Conservation (phyloP, 92 coral and sea anemone genomes). For the Zoanthus gigantus region DNA sequence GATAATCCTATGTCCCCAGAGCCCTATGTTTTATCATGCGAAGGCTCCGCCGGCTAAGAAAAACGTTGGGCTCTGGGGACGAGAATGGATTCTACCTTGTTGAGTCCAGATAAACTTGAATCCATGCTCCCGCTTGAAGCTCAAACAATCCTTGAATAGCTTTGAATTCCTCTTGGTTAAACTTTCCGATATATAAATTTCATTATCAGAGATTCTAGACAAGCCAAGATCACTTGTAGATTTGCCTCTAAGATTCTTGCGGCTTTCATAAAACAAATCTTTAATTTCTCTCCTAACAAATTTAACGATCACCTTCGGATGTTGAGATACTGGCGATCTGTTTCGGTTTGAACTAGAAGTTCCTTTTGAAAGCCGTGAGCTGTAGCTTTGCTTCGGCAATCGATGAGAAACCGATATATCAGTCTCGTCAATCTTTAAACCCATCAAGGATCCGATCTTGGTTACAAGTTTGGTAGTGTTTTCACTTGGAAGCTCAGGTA, state of each 20-base stretch:
- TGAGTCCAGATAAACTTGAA: slow-evolving; percentile 5
- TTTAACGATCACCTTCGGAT: neutral
- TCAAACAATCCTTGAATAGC: slow-evolving; percentile 10
- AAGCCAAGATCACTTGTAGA: neutral
- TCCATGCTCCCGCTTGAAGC: neutral
- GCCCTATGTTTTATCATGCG: no score
- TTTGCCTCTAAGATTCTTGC: neutral
- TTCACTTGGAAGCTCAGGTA: slow-evolving; percentile 7
- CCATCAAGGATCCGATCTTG: slow-evolving; percentile 13
- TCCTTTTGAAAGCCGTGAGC: neutral
- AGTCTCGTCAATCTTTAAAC: neutral
- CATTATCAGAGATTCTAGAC: neutral
- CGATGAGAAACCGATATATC: slow-evolving; percentile 13
- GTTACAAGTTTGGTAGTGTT: neutral
- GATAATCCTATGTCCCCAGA: no score
- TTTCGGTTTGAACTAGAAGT: neutral
- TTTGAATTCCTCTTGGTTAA: neutral
- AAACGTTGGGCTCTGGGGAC: no score
- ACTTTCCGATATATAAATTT: neutral
- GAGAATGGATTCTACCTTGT: neutral
- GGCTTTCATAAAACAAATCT: neutral
- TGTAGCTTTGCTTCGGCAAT: neutral
- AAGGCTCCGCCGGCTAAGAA: no score
- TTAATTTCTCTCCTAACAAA: neutral
- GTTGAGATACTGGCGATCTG: neutral